phyloP scores from a whole-genome alignment of 2,113 vertebrate species.

The Periophthalmodon schlosseri region DNA sequence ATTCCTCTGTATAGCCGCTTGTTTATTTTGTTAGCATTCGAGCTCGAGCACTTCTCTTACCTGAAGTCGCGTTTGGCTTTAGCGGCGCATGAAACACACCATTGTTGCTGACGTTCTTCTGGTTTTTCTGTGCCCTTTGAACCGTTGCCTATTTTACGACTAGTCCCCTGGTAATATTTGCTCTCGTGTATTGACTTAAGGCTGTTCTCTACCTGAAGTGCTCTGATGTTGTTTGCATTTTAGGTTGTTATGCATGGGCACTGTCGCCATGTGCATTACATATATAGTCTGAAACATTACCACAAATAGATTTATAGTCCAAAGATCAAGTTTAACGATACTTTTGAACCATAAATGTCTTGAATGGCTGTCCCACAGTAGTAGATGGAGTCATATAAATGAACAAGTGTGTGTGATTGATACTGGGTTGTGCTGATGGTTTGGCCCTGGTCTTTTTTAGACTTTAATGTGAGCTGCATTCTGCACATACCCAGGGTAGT shows the following conservation, averaged over 20 bases:
- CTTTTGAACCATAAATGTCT: background rate
- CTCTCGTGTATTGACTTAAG: slow-evolving; percentile 55
- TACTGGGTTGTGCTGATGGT: slow-evolving; percentile 20
- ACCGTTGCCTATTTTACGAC: slow-evolving; percentile 42
- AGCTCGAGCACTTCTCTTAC: background rate
- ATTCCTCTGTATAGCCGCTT: slow-evolving; percentile 21
- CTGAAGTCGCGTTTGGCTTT: background rate
- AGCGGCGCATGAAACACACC: background rate
- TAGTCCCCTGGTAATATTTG: slow-evolving; percentile 31
- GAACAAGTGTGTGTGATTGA: slow-evolving; percentile 30
- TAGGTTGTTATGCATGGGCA: slow-evolving; percentile 1
- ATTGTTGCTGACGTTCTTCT: background rate
- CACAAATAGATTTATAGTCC: slow-evolving; percentile 15
- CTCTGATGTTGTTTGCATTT: slow-evolving; percentile 18
- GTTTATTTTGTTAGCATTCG: background rate
- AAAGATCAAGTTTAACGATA: background rate
- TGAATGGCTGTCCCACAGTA: slow-evolving; percentile 22
- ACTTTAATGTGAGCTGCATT: slow-evolving; percentile 51
- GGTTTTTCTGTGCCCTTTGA: slow-evolving; percentile 41
- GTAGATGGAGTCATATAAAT: slow-evolving; percentile 17
- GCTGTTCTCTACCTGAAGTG: slow-evolving; percentile 23
- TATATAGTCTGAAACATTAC: slow-evolving; percentile 14
- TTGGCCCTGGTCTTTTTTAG: slow-evolving; percentile 34
- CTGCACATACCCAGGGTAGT: slow-evolving; percentile 56
- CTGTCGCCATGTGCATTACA: slow-evolving; percentile 12